Base-by-base conservation (phyloP, 2,113 vertebrate species). In the Clarias magur region DNA sequence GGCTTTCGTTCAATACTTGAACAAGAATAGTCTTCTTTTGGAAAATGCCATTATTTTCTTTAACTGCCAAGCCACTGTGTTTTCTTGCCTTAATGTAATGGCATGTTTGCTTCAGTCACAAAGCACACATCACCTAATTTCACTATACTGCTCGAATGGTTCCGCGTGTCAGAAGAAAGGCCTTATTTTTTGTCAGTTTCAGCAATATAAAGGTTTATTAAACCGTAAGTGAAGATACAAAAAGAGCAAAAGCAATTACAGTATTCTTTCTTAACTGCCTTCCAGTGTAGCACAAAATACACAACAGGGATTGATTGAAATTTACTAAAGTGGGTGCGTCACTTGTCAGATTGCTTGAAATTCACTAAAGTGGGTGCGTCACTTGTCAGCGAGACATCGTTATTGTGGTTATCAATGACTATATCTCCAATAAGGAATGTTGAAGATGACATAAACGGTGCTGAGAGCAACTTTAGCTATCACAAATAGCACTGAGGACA, bases 401-500 rank as follows among this genome's bases (percentile, higher is more conserved):
- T 63, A n/a, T 90, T 86, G 73, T 89, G 89, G 82, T 81, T 88
- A 86, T 82, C 7, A 85, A 25, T 54, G 42, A 83, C 70, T 73
- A 80, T 80, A 23, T 23, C 86, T 92, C 65, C 76, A 87, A 84
- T 92, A 88, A 90, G 82, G 42, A 88, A 88, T 89, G 87, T 90
- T 89, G 83, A 30, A 1, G 90, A 89, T 86, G 88, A 88, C 21
- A 15, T 87, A 70, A 91, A 89, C 82, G 89, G 93, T 93, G 93
- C 92, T 92, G 88, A 87, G 85, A 86, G 88, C 86, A 80, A 85
- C 88, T 85, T 72, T 75, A 59, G 84, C 83, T 72, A 76, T 75
- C 59, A 68, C 89, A 87, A 76, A 87, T 85, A 88, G 90, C 92
- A 91, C 92, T 93, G 91, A 84, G 89, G 92, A 87, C 88, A 86